Evolutionary conservation across 2,113 vertebrate species (phyloP).

Genomic region (Salvelinus namaycush): DNA sequence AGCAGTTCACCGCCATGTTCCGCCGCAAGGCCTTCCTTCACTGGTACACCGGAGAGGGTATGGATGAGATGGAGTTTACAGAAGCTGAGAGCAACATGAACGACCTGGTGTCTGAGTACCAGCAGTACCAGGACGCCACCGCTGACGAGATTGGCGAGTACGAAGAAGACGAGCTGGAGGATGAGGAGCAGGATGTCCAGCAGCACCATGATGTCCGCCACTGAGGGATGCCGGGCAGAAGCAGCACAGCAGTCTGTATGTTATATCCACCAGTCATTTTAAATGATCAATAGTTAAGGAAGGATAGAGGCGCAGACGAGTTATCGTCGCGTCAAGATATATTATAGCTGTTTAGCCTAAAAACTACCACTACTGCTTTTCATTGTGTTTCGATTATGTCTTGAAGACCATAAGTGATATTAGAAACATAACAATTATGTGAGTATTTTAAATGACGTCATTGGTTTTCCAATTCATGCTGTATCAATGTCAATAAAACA

Average conservation of each 20-base stretch:
- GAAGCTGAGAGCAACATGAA: conserved; percentile 96
- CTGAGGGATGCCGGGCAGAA: conserved; percentile 43
- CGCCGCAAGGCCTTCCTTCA: conserved; percentile 92
- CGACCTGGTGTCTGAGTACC: conserved; percentile 88
- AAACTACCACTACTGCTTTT: conserved; percentile 31
- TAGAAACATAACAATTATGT: conserved; percentile 37
- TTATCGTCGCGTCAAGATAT: conserved; percentile 31
- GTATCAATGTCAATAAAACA: conserved; percentile 32
- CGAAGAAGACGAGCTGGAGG: conserved; percentile 76
- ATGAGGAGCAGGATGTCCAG: conserved; percentile 64
- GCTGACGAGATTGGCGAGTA: conserved; percentile 79
- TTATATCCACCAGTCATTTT: conserved; percentile 14
- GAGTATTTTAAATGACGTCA: conserved; percentile 24
- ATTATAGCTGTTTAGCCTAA: conserved; percentile 42
- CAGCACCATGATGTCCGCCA: conserved; percentile 61
- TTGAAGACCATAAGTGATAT: conserved; percentile 29
- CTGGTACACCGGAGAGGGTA: conserved; percentile 92
- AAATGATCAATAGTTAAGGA: conserved; percentile 28
- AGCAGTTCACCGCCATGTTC: conserved; percentile 98
- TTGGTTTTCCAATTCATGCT: conserved; percentile 42
- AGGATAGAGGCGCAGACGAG: conserved; percentile 20
- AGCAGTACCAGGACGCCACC: conserved; percentile 92
- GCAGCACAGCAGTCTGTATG: conserved; percentile 4
- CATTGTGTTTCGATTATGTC: conserved; percentile 38
- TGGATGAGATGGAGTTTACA: conserved; percentile 95